Evolutionary conservation across 2,797 vertebrate species (phyloP).

Genomic region (Arrhamphus sclerolepis): DNA sequence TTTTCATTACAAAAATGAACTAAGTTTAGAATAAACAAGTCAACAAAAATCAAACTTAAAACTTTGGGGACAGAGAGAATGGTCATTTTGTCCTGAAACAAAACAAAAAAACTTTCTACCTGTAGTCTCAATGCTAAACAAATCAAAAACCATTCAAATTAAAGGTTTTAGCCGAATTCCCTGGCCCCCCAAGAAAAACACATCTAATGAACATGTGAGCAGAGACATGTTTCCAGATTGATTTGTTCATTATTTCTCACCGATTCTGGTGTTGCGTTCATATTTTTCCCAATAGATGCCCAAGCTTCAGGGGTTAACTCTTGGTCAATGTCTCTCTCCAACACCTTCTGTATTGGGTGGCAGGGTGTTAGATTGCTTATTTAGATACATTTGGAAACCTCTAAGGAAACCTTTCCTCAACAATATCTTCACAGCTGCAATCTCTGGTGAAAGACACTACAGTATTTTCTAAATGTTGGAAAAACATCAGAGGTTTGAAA

Average conservation of each 20-base stretch:
- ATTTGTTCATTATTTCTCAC: constrained; percentile 84
- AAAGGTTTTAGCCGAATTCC: constrained; percentile 68
- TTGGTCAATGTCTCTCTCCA: constrained; percentile 85
- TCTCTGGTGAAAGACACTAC: constrained; percentile 72
- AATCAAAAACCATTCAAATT: constrained; percentile 45
- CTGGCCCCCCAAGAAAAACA: constrained; percentile 70
- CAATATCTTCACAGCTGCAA: constrained; percentile 64
- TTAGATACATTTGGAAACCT: constrained; percentile 78
- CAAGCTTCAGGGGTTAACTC: constrained; percentile 85
- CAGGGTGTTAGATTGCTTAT: constrained; percentile 82
- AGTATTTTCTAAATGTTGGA: constrained; percentile 58
- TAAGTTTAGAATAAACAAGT: constrained; percentile 40
- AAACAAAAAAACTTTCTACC: constrained; percentile 41
- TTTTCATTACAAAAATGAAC: constrained; percentile 16
- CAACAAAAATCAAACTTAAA: constrained; percentile 38
- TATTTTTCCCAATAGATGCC: constrained; percentile 86
- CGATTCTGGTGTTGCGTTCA: constrained; percentile 84
- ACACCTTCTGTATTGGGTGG: constrained; percentile 85
- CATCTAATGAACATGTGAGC: constrained; percentile 76
- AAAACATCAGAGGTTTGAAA: constrained; percentile 67
- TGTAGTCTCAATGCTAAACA: constrained; percentile 44
- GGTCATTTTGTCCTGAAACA: constrained; percentile 77
- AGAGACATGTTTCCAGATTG: constrained; percentile 81
- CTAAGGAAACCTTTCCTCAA: constrained; percentile 71
- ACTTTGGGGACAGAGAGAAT: constrained; percentile 76